phyloP scores from a whole-genome alignment of 2,113 vertebrate species.

The Psittacus erithacus region DNA sequence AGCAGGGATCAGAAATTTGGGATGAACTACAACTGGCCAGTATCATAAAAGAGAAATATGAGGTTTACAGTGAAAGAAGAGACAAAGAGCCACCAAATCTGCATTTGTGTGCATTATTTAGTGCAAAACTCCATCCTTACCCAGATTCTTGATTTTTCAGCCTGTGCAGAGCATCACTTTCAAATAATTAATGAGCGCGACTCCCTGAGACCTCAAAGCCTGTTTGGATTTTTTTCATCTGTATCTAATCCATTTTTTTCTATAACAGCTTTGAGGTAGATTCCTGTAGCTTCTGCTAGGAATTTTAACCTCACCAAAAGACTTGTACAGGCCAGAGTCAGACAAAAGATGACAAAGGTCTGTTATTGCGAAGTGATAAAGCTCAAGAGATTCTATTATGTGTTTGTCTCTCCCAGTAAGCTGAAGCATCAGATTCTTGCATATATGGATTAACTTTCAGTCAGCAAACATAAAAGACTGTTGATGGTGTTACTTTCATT shows the following conservation, averaged over 20 bases:
- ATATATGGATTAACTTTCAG: constrained; percentile 85
- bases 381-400: constrained; percentile 80
- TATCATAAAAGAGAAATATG: neutral
- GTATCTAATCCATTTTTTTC: constrained; percentile 56
- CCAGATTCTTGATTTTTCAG: constrained; percentile 20
- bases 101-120: constrained; percentile 18
- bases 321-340: constrained; percentile 67
- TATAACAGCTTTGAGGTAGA: constrained; percentile 73
- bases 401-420: constrained; percentile 83
- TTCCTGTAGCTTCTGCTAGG: constrained; percentile 69
- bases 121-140: neutral
- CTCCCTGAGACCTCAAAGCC: constrained; percentile 34
- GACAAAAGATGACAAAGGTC: constrained; percentile 83
- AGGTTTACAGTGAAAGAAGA: neutral
- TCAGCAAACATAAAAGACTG: constrained; percentile 80
- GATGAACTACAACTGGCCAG: neutral
- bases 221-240: constrained; percentile 33
- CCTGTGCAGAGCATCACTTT: neutral
- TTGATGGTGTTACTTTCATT: constrained; percentile 69
- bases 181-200: constrained; percentile 31
- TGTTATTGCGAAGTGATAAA: constrained; percentile 68
- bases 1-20: neutral
- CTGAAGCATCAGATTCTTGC: constrained; percentile 81
- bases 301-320: constrained; percentile 73
- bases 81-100: neutral